Evolutionary conservation across 2,888 invertebrate species (phyloP), one percentile per base, ranked within the genome.

Genomic region (Acronicta leporina): DNA sequence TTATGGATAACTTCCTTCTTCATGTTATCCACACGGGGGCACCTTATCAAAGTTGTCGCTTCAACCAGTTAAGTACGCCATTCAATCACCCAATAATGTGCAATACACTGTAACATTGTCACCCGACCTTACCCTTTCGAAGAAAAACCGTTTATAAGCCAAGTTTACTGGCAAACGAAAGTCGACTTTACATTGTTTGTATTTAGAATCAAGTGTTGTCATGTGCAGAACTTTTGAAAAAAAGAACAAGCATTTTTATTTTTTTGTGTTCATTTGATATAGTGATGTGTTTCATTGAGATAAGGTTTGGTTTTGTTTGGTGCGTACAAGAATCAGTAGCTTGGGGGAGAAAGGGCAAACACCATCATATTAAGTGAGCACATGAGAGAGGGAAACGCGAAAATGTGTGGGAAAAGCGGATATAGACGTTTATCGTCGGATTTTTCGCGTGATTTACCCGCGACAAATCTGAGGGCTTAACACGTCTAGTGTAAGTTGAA

Each of bases 81-180:
- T 92, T 94, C 92, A 94, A 94, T 94, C 93, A 94, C 92, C 90
- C 92, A 94, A 94, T 94, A 94, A 94, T 93, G 93, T 91, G 92
- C 92, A 92, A 92, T 92, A 94, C 92, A 92, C 84, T 92, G 92
- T 92, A 88, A 94, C 93, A 94, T 91, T 92, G 93, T 94, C 91
- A 91, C 90, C 92, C 83, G 66, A 85, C 84, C 85, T 84, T 88
- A 85, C 88, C 79, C 77, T 80, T 47, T 73, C 65, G 44, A 61
- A 63, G 69, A 68, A 77, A 84, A 85, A 85, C 77, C 68, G 67
- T 62, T 66, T 59, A 75, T 15, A 56, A 79, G 68, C 67, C 59
- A 61, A 60, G 69, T 45, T 47, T 40, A n/a, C 47, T 40, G 25
- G 0, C 54, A 76, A 68, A 20, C 54, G 0, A 86, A 76, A 77